Conservation (phyloP, 2,888 invertebrate genomes). For the Drosophila neonasuta region DNA sequence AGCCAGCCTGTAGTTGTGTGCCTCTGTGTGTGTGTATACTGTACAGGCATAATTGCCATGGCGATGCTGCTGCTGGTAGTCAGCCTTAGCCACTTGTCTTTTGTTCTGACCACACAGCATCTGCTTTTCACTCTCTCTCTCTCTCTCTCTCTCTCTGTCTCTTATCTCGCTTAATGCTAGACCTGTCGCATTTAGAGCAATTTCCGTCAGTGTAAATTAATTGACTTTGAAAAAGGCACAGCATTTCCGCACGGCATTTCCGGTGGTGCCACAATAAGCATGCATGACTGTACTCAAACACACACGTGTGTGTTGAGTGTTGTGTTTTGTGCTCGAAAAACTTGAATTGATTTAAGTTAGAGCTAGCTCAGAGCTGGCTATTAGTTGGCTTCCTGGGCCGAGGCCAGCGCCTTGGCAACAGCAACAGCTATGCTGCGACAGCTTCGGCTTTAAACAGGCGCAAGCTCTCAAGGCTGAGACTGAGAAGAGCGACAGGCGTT, state of each 20-base stretch:
- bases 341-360: conserved; percentile 64
- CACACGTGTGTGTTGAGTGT: conserved; percentile 4
- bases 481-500: conserved; percentile 13
- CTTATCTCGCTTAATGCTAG: background rate
- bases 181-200: conserved; percentile 39
- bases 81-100: conserved; percentile 28
- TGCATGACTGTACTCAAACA: conserved; percentile 1
- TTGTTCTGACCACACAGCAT: conserved; percentile 33
- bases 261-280: conserved; percentile 10
- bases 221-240: conserved; percentile 51
- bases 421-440: conserved; percentile 12
- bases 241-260: conserved; percentile 17
- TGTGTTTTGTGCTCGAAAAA: conserved; percentile 19
- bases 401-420: conserved; percentile 42
- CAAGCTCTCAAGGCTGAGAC: background rate
- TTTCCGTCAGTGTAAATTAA: conserved; percentile 63
- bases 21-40: conserved; percentile 7
- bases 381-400: conserved; percentile 49
- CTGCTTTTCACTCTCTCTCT: background rate
- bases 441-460: conserved; percentile 43
- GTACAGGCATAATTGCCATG: conserved; percentile 40
- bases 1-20: conserved; percentile 44
- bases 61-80: conserved; percentile 1
- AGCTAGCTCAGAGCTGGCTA: conserved; percentile 25
- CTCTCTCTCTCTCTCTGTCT: background rate